These are phyloP conservation scores for Leptoteleia sp. DNA, from an alignment of 1,140 invertebrate genomes.

Conservation along the genomic window DNA sequence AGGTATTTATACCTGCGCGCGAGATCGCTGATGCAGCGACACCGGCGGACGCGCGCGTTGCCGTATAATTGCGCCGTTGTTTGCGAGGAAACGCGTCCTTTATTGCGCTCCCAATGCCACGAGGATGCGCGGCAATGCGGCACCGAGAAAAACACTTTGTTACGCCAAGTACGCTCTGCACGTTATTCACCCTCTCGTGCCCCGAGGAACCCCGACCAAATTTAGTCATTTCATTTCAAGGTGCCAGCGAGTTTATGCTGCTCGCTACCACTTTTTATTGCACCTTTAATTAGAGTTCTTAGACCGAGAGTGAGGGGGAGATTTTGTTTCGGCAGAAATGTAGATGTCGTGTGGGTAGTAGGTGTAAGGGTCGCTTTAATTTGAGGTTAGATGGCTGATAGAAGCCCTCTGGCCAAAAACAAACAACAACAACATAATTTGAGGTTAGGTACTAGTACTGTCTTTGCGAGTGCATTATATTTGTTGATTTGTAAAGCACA, in stretches of 20 bases:
- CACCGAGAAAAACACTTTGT: conserved; percentile 49
- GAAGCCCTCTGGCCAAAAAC: no score
- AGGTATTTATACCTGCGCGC: conserved; percentile 72
- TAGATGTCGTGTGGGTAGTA: background rate
- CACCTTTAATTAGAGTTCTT: conserved; percentile 20
- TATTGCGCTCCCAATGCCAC: conserved; percentile 37
- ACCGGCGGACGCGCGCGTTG: conserved; percentile 53
- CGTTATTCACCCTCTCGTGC: conserved; percentile 21
- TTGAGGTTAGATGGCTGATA: no score
- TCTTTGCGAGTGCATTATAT: no score
- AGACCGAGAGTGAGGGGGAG: no score
- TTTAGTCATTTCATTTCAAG: conserved; percentile 23
- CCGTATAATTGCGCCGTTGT: conserved; percentile 53
- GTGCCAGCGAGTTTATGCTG: conserved; percentile 10
- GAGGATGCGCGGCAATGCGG: conserved; percentile 36
- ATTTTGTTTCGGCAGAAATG: conserved; percentile 3
- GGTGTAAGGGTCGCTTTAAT: no score
- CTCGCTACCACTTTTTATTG: conserved; percentile 6
- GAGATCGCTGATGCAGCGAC: conserved; percentile 51
- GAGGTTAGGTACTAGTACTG: no score
- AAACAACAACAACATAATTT: no score
- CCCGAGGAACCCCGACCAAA: conserved; percentile 5
- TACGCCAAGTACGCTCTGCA: no score
- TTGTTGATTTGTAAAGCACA: no score
- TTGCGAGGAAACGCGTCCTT: conserved; percentile 27